phyloP scores from a whole-genome alignment of 2,113 vertebrate species.

The Ginglymostoma cirratum region DNA sequence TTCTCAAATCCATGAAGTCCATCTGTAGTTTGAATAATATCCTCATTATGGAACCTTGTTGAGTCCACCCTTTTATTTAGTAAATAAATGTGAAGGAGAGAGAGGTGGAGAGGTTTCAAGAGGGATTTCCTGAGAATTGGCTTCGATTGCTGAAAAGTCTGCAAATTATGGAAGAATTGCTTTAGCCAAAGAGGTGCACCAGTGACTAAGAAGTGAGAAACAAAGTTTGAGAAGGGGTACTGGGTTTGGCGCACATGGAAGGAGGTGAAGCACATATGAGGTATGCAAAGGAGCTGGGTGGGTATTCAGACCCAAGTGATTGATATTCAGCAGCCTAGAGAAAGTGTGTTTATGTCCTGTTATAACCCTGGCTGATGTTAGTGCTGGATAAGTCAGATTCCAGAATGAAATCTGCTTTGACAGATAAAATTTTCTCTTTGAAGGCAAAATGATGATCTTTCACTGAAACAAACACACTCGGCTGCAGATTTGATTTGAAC shows the following conservation, averaged over 20 bases:
- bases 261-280: neutral
- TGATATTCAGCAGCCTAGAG: neutral
- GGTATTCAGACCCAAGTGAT: neutral
- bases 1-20: neutral
- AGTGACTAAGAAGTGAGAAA: no score
- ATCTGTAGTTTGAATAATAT: neutral
- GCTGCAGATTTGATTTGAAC: no score
- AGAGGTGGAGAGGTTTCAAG: neutral
- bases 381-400: no score
- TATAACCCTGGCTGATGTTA: no score
- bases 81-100: neutral
- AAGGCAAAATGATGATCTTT: no score
- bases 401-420: no score
- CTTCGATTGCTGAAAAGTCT: neutral
- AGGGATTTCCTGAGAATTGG: neutral
- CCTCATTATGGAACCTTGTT: neutral
- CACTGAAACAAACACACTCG: no score
- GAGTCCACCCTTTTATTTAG: neutral
- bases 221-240: neutral
- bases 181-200: neutral
- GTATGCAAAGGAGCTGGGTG: neutral
- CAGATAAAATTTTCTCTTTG: no score
- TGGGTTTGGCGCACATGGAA: neutral
- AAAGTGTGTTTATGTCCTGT: no score
- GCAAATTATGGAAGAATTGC: neutral